A percentile compares a stretch with the other conserved stretches of the same genome.
phyloP scores from a whole-genome alignment of 2,888 invertebrate species.

The Smittia sp. region DNA sequence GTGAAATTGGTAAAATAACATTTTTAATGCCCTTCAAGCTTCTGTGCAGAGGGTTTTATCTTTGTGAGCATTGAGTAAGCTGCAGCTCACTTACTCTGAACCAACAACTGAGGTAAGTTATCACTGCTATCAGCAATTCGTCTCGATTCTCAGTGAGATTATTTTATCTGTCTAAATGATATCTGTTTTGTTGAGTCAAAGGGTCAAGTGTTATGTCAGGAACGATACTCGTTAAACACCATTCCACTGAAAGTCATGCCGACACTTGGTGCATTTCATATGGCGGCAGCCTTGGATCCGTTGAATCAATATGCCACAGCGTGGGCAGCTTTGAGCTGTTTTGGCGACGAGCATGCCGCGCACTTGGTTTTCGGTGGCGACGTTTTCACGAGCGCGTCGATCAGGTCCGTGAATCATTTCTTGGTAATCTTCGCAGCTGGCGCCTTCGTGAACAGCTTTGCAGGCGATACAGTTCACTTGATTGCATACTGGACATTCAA shows the following conservation, averaged over 20 bases:
- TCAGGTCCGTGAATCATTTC: neutral
- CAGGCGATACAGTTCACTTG: neutral
- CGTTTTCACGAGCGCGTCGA: neutral
- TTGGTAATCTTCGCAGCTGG: slow-evolving; percentile 1
- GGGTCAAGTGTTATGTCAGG: too few species aligned
- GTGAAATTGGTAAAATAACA: slow-evolving; percentile 24
- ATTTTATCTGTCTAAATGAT: neutral
- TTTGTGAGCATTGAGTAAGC: slow-evolving; percentile 6
- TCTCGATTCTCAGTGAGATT: neutral
- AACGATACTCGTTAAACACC: too few species aligned
- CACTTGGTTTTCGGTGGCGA: neutral
- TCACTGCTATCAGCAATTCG: slow-evolving; percentile 8
- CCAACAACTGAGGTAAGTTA: slow-evolving; percentile 14
- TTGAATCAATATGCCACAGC: neutral
- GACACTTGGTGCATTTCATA: neutral
- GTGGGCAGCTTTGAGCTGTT: neutral
- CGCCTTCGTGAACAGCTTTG: slow-evolving; percentile 1
- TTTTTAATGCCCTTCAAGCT: slow-evolving; percentile 21
- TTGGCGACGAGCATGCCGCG: neutral
- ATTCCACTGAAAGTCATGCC: too few species aligned
- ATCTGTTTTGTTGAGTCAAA: neutral
- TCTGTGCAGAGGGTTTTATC: neutral
- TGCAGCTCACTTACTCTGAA: slow-evolving; percentile 17
- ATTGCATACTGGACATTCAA: neutral
- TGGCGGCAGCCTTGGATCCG: neutral